Evolutionary conservation across 2,797 vertebrate genomes (phyloP), one percentile per base, ranked within the genome.

Genomic region (Cetoscarus ocellatus): DNA sequence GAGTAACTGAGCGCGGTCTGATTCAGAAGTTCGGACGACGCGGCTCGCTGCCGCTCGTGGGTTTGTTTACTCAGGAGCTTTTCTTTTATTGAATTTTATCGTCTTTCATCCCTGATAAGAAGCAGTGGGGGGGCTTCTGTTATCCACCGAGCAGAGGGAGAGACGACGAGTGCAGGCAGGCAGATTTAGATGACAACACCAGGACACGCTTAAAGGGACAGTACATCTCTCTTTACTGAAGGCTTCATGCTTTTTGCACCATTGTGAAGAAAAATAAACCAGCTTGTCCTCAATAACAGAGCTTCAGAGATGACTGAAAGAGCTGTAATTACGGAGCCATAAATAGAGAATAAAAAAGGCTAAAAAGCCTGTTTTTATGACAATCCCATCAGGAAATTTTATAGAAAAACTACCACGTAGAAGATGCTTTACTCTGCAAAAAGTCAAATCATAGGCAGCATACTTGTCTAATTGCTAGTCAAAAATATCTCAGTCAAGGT

Each of bases 41-140:
- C 4, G 35, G 49, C 43, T 73, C 7, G 0, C 19, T 67, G 52
- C 17, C 12, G 5, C 56, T 19, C 7, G 14, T 53, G 54, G 54
- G 27, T 52, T 59, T 75, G 70, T 82, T 80, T 77, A 57, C 47
- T 68, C 67, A 2, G 45, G 44, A 58, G 50, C 35, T 63, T 74
- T 54, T 35, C 5, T 67, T 66, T 67, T 14, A 63, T 56, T 47
- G 19, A 15, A 15, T 47, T 63, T 53, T 3, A 78, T 77, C 10
- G 9, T 7, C 56, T 73, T 76, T 62, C 56, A 62, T 66, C 49
- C 18, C 36, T 18, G 42, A 70, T 71, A 70, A 70, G 49, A 70
- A 67, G 45, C 19, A 57, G 52, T 7, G 6, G 27, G 39, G n/a
- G 17, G 36, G 44, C 7, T 4, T 9, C 27, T 52, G 52, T 18